Conservation (phyloP, 1,140 invertebrate species). For the Drosophila malerkotliana region DNA sequence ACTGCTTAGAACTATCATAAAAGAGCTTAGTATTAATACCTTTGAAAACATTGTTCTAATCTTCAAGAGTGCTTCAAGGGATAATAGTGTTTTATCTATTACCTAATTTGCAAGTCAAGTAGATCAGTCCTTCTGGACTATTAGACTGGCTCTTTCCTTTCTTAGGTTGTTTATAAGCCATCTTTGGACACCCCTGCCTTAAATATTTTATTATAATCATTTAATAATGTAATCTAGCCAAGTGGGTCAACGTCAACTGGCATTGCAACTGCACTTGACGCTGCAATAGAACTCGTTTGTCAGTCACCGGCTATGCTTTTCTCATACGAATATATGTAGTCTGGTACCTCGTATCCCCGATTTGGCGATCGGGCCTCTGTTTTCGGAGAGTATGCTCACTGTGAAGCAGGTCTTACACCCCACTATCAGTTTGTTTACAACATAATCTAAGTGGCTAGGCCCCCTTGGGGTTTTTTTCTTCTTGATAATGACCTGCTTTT, state of each 20-base stretch:
- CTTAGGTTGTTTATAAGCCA: too few relatives aligned
- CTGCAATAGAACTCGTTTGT: constrained; percentile 31
- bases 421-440: background rate
- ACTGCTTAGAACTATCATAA: too few relatives aligned
- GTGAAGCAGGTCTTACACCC: too few relatives aligned
- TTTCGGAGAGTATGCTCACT: constrained; percentile 1
- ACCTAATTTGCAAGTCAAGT: too few relatives aligned
- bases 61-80: too few relatives aligned
- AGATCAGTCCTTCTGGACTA: too few relatives aligned
- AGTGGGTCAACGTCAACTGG: constrained; percentile 38
- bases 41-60: too few relatives aligned
- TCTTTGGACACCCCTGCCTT: background rate
- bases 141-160: too few relatives aligned
- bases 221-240: constrained; percentile 3
- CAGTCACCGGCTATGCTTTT: constrained; percentile 17
- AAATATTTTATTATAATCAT: background rate
- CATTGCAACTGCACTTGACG: background rate
- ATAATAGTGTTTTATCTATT: too few relatives aligned
- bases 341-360: constrained; percentile 4
- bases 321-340: background rate
- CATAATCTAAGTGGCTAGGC: background rate
- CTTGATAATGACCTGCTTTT: constrained; percentile 21
- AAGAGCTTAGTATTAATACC: too few relatives aligned
- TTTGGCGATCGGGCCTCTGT: constrained; percentile 20
- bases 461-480: background rate